phyloP scores from a whole-genome alignment of 2,888 invertebrate genomes.

The Scaptomyza parva region DNA sequence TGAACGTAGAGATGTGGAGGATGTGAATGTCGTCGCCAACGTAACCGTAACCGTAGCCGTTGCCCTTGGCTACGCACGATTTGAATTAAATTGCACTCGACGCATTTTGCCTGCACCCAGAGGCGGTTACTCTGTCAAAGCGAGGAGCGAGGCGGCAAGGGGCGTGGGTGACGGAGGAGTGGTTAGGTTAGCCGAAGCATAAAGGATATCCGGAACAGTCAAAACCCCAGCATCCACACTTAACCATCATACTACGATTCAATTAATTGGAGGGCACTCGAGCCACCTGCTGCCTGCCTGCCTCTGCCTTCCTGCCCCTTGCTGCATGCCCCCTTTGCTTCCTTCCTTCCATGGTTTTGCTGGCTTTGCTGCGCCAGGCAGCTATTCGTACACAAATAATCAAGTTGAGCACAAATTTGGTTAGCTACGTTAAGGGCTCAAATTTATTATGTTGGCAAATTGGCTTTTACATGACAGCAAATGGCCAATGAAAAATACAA shows the following conservation, averaged over 20 bases:
- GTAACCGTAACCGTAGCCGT: conserved; percentile 48
- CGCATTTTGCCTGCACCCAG: conserved; percentile 57
- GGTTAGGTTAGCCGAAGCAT: not conserved
- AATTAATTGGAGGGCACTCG: conserved; percentile 47
- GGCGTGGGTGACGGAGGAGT: no score
- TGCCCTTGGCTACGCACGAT: conserved; percentile 77
- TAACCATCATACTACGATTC: conserved; percentile 36
- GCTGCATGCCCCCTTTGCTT: no score
- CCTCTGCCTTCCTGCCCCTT: no score
- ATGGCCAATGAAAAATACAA: conserved; percentile 7
- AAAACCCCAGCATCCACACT: conserved; percentile 4
- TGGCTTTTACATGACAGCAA: conserved; percentile 31
- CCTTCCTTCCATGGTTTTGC: not conserved
- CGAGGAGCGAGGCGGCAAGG: not conserved
- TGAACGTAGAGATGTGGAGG: conserved; percentile 6
- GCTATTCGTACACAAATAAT: conserved; percentile 40
- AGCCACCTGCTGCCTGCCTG: conserved; percentile 33
- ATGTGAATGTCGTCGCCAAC: conserved; percentile 21
- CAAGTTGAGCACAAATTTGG: conserved; percentile 38
- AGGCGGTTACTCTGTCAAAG: not conserved
- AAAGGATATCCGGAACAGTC: conserved; percentile 19
- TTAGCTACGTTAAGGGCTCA: conserved; percentile 29
- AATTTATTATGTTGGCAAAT: conserved; percentile 42
- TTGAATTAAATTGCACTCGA: conserved; percentile 79
- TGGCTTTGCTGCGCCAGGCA: not conserved